phyloP scores from a whole-genome alignment of 2,888 invertebrate species.

The Drosophila rubida region DNA sequence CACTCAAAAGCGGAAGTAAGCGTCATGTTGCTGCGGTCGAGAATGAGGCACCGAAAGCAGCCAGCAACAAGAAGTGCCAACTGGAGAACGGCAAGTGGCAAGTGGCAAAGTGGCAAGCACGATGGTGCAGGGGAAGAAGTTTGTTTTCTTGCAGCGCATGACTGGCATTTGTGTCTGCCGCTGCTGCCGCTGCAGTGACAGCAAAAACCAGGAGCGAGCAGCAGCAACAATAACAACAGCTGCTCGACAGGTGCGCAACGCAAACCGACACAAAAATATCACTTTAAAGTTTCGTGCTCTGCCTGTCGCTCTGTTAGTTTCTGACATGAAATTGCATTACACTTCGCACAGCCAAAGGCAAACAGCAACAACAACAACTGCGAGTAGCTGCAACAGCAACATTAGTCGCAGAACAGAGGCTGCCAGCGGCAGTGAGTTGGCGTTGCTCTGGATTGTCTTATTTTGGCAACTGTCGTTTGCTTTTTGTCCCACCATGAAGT shows the following conservation, averaged over 20 bases:
- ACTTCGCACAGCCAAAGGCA: slow-evolving; percentile 63
- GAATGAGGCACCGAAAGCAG: slow-evolving; percentile 35
- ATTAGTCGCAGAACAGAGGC: background rate
- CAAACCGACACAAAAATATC: slow-evolving; percentile 78
- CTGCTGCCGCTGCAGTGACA: slow-evolving; percentile 59
- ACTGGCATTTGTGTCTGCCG: slow-evolving; percentile 69
- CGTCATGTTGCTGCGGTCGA: slow-evolving; percentile 69
- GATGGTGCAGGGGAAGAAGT: slow-evolving; percentile 48
- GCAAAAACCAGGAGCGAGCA: slow-evolving; percentile 62
- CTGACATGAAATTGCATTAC: slow-evolving; percentile 80
- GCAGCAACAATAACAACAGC: slow-evolving; percentile 36
- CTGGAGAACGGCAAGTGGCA: slow-evolving; percentile 13
- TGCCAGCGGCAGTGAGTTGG: slow-evolving; percentile 40
- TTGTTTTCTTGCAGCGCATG: slow-evolving; percentile 77
- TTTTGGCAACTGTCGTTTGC: slow-evolving; percentile 79
- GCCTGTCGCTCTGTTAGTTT: slow-evolving; percentile 78
- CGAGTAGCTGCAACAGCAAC: background rate
- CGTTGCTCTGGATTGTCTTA: slow-evolving; percentile 70
- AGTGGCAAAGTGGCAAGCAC: slow-evolving; percentile 35
- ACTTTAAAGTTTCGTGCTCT: slow-evolving; percentile 74
- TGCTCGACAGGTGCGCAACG: slow-evolving; percentile 68
- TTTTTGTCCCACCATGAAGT: slow-evolving; percentile 68
- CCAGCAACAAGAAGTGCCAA: slow-evolving; percentile 16
- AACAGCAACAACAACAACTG: slow-evolving; percentile 17
- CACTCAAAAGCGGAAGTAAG: slow-evolving; percentile 80